A percentile compares a stretch with the other conserved stretches of the same genome.
These are phyloP conservation scores for Megastigmus dorsalis DNA, from an alignment of 2,888 invertebrate genomes.

Conservation along the genomic window DNA sequence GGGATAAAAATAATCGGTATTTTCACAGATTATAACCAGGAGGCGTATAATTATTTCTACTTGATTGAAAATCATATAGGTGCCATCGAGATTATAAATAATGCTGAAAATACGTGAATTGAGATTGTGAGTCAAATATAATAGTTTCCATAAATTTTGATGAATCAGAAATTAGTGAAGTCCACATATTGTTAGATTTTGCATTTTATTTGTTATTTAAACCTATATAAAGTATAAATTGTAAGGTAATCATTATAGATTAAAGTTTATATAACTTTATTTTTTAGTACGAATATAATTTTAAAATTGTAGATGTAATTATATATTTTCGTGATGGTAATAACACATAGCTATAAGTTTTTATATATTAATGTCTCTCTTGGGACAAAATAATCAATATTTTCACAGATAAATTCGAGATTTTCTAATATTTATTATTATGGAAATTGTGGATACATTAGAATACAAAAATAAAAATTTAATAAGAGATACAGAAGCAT, in stretches of 20 bases:
- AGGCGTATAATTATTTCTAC: background rate
- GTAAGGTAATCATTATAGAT: too few relatives aligned
- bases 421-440: too few relatives aligned
- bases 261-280: too few relatives aligned
- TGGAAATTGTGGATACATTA: too few relatives aligned
- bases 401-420: conserved; percentile 17
- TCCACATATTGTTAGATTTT: too few relatives aligned
- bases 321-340: background rate
- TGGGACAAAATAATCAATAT: conserved; percentile 1
- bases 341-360: too few relatives aligned
- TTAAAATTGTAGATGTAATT: too few relatives aligned
- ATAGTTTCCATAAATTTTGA: too few relatives aligned
- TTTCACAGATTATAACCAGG: conserved; percentile 9
- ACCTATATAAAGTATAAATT: background rate
- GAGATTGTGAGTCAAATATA: conserved; percentile 42
- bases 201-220: background rate
- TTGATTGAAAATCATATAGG: background rate
- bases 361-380: background rate
- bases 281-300: too few relatives aligned
- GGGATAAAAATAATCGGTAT: background rate
- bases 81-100: background rate
- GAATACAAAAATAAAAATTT: background rate
- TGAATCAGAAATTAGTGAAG: too few relatives aligned
- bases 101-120: conserved; percentile 38
- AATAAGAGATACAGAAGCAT: background rate